Evolutionary conservation across 2,113 vertebrate species (phyloP).

Genomic region (Melanerpes aurifrons): DNA sequence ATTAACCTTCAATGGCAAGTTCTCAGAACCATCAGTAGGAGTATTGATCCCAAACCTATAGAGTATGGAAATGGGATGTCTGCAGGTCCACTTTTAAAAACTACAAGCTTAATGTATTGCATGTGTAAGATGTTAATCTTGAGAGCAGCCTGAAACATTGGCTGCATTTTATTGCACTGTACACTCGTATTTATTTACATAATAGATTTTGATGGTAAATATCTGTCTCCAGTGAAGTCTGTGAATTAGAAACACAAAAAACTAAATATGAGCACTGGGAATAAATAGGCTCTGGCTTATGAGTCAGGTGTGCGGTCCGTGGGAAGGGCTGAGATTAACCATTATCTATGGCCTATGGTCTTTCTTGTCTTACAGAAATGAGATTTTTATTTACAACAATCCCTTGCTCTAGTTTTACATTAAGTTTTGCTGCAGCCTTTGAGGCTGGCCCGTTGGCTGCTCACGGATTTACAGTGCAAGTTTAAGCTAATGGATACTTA

Average conservation of each 20-base stretch:
- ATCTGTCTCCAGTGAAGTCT: constrained; percentile 25
- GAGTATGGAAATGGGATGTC: background rate
- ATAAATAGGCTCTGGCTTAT: constrained; percentile 1
- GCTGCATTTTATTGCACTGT: background rate
- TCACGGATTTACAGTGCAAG: constrained; percentile 47
- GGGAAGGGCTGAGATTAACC: constrained; percentile 41
- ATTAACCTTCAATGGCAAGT: background rate
- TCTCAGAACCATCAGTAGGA: background rate
- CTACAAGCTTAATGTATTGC: background rate
- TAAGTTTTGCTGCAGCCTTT: background rate
- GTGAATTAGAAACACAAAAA: constrained; percentile 55
- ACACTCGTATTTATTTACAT: constrained; percentile 40
- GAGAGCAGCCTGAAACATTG: background rate
- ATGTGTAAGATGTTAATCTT: background rate
- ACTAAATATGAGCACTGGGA: constrained; percentile 51
- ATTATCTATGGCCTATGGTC: background rate
- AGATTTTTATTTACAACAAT: background rate
- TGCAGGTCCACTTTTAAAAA: background rate
- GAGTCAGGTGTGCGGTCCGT: background rate
- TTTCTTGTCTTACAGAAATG: background rate
- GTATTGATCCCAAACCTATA: background rate
- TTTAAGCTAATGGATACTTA: constrained; percentile 73
- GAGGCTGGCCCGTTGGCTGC: constrained; percentile 5
- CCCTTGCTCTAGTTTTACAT: background rate
- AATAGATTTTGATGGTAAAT: constrained; percentile 58